Evolutionary conservation across 2,888 invertebrate species (phyloP).

Genomic region (Caenorhabditis sp.): DNA sequence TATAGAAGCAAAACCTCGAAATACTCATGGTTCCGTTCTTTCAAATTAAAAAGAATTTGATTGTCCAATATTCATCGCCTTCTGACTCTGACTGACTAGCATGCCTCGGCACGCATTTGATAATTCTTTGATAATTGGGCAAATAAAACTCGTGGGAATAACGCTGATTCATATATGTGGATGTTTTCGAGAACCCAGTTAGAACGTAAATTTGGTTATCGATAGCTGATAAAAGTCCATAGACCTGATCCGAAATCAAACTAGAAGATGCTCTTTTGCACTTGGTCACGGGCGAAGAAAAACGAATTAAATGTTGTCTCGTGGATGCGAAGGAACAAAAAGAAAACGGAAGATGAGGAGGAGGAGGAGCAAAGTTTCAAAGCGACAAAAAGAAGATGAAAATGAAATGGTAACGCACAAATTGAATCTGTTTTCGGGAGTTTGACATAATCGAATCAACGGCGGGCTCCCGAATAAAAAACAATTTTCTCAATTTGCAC

Average conservation of each 20-base stretch:
- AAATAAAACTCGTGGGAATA: neutral
- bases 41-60: constrained; percentile 3
- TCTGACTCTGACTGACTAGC: neutral
- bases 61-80: neutral
- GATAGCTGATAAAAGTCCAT: neutral
- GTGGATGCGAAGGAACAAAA: neutral
- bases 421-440: constrained; percentile 60
- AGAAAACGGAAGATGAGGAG: too few species aligned
- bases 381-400: constrained; percentile 39
- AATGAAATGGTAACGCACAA: constrained; percentile 45
- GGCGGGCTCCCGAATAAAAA: constrained; percentile 43
- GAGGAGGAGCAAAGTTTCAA: too few species aligned
- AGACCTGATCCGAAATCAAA: neutral
- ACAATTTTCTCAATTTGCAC: constrained; percentile 56
- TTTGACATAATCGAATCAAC: constrained; percentile 61
- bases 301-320: constrained; percentile 9
- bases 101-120: too few species aligned
- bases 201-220: neutral
- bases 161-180: neutral
- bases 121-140: neutral
- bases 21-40: neutral
- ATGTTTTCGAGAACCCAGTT: neutral
- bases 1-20: too few species aligned
- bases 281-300: neutral
- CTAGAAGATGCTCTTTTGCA: constrained; percentile 1